Evolutionary conservation across 2,797 vertebrate genomes (phyloP), one percentile per base, ranked within the genome.

Genomic region (Hephaestus fuliginosus): DNA sequence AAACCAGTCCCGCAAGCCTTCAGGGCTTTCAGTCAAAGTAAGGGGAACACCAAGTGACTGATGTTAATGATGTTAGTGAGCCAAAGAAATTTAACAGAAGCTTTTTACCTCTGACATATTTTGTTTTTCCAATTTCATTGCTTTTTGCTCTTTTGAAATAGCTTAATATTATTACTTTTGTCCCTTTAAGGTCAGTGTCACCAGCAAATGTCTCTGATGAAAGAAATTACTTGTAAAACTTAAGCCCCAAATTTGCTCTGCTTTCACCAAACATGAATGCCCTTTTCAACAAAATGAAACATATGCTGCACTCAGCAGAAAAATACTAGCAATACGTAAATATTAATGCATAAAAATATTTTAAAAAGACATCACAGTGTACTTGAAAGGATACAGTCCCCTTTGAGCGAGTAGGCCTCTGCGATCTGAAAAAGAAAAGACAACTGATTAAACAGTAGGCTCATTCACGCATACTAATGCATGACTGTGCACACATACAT

Each of bases 351-450:
- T 70, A 43, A 61, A 69, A 52, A 60, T 2, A 3, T 25, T 25
- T 25, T 22, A 74, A 15, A 55, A 14, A 5, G 4, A 74, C 18
- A 51, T 78, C 55, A 51, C 6, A 2, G 28, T 58, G 61, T 0
- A 41, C 3, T 36, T 66, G 18, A 85, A 95, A 96, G 95, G 96
- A 96, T 96, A 96, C 96, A 96, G 72, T 96, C 93, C 67, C 93
- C 88, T 84, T 93, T 93, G 62, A 90, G 88, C 18, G 93, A 94
- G 85, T 91, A 96, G 33, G 93, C 84, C 81, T 95, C 94, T 25
- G 96, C 95, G 7, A 95, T 91, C 96, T 96, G 91, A 44, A 41
- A 78, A 74, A 67, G 46, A 77, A 53, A 60, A 69, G 13, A 65
- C 2, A 9, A 25, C 1, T 28, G 15, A 73, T 84, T 61, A 52